These are phyloP conservation scores for Eumacrocentrus americanus DNA, from an alignment of 2,888 invertebrate genomes.

Conservation along the genomic window DNA sequence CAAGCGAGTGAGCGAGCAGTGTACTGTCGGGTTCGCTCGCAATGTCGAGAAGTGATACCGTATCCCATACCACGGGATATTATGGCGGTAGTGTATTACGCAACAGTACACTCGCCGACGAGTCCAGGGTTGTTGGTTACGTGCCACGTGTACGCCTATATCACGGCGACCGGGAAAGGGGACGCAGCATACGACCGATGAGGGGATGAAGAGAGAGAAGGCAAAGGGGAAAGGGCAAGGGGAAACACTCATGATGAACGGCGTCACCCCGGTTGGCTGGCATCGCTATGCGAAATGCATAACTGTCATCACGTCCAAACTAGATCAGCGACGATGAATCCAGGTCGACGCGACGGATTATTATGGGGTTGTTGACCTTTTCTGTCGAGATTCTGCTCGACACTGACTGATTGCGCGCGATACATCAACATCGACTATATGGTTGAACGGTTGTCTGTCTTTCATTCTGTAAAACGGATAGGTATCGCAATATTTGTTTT, in stretches of 20 bases:
- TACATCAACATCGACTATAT: conserved; percentile 10
- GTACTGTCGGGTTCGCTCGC: conserved; percentile 41
- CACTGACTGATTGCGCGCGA: conserved; percentile 10
- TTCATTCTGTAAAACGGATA: too few relatives aligned
- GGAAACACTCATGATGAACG: conserved; percentile 48
- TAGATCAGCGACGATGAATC: conserved; percentile 46
- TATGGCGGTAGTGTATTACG: conserved; percentile 52
- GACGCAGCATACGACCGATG: conserved; percentile 22
- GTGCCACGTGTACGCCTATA: conserved; percentile 43
- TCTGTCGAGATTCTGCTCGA: conserved; percentile 25
- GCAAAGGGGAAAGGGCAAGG: conserved; percentile 30
- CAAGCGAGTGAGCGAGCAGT: conserved; percentile 21
- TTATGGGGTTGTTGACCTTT: conserved; percentile 28
- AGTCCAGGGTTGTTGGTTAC: conserved; percentile 42
- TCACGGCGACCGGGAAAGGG: conserved; percentile 26
- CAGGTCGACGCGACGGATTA: conserved; percentile 41
- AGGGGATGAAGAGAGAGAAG: conserved; percentile 11
- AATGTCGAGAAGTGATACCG: conserved; percentile 37
- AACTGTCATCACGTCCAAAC: conserved; percentile 58
- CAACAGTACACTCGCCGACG: conserved; percentile 46
- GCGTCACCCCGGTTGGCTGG: conserved; percentile 50
- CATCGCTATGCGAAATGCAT: conserved; percentile 54
- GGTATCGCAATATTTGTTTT: too few relatives aligned
- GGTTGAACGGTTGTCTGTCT: too few relatives aligned
- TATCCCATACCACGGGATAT: conserved; percentile 42